Base-by-base conservation (phyloP, 1,140 invertebrate species). In the Sipha flava region DNA sequence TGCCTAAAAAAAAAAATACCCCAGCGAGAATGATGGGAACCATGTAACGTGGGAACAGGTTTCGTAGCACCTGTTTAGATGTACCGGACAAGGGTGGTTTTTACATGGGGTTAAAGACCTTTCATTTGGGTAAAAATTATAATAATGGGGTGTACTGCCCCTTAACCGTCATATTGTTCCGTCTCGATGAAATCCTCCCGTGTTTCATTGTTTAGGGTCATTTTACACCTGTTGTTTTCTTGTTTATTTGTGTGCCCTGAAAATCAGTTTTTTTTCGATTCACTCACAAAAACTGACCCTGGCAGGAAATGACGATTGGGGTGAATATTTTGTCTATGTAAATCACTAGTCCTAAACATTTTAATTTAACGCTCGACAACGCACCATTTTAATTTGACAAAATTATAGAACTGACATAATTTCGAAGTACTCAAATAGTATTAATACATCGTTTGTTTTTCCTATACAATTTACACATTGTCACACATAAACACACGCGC, bases 151-250 rank as follows among this genome's bases (percentile, higher is more conserved):
- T 40, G 73, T 52, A 52, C 49, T 77, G 73, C 52, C 73, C 73
- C 73, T 77, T 57, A 77, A 77, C 73, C 73, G 52, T 10, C 73
- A 77, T 77, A 77, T 77, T 77, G 73, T 77, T 77, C 73, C 52
- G 12, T 59, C 34, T 54, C 49, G 73, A 16, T 3, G 52, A 21
- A 77, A 77, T 77, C 73, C 57, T 77, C 34, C 73, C 73, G 34
- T 7, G 52, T 77, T 77, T 77, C 73, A 77, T 77, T 77, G 73
- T 57, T 59, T 77, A 37, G 21, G 73, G 73, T 77, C 73, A 77
- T 57, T 77, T 77, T 77, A 59, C 73, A 77, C 73, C 73, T 77
- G 73, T 77, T 77, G 73, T 77, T 77, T 77, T 77, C 43, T 26
- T 23, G 31, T 77, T 57, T 57, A 57, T 77, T 5, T 40, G n/a